Percentiles rank a stretch among this genome's conserved stretches.
Evolutionary conservation across 1,140 invertebrate species (phyloP).

Genomic region (Aplysia californica): DNA sequence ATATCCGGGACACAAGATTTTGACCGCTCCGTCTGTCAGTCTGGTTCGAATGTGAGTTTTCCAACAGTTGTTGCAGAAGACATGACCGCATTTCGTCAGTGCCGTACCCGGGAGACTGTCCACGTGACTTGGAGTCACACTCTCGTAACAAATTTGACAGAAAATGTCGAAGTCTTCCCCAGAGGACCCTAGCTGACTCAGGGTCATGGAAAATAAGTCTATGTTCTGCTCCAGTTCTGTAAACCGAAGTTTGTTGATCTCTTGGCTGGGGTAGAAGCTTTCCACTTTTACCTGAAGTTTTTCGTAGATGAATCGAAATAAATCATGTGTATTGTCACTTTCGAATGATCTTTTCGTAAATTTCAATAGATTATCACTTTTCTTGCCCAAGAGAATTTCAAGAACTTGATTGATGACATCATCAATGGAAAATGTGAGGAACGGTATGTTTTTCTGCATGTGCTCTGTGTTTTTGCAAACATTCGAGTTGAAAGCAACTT

Average conservation of each 20-base stretch:
- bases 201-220: too few relatives aligned
- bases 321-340: too few relatives aligned
- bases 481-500: background rate
- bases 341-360: too few relatives aligned
- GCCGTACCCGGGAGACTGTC: slow-evolving; percentile 28
- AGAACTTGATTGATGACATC: background rate
- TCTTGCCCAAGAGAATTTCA: background rate
- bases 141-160: slow-evolving; percentile 39
- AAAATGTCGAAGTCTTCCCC: too few relatives aligned
- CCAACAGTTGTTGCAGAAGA: slow-evolving; percentile 54
- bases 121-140: slow-evolving; percentile 24
- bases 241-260: too few relatives aligned
- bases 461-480: background rate
- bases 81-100: slow-evolving; percentile 43
- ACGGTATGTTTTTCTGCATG: background rate
- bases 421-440: background rate
- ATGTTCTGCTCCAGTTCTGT: too few relatives aligned
- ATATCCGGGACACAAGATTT: slow-evolving; percentile 41
- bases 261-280: too few relatives aligned
- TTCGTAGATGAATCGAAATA: too few relatives aligned
- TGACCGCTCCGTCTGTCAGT: slow-evolving; percentile 2
- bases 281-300: too few relatives aligned
- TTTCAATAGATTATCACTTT: background rate
- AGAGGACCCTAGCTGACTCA: too few relatives aligned
- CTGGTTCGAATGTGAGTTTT: slow-evolving; percentile 31